Evolutionary conservation across 30 jellyfish, hydroid and myxozoan genomes (phyloP), one percentile per base, ranked within the genome.

Genomic region (Mastigias papua): DNA sequence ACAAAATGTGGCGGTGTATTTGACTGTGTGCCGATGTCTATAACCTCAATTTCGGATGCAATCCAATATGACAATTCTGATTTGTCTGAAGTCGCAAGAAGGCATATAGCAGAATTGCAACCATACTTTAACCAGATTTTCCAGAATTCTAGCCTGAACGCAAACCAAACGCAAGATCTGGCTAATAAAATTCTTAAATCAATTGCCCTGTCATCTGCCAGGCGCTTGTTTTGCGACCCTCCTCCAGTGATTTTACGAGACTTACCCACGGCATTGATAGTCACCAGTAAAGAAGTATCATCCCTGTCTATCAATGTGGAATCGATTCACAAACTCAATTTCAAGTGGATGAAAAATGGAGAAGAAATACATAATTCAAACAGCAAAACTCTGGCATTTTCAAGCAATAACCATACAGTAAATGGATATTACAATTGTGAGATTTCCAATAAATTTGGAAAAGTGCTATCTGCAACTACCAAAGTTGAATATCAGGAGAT

Each of bases 381-480:
- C 26, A 31, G 30, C 51, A 42, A 73, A 7, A 15, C 6, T 8
- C 66, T 89, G 21, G 25, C 19, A 33, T 26, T 80, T 17, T 27
- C 22, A 2, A 63, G 31, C 32, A 58, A 34, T 51, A 73, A 13
- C n/a, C 21, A 20, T 2, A 13, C 70, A 21, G 26, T 33, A 25
- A 13, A 83, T 70, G 90, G 92, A 0, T 89, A 23, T 57, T 89
- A 89, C 63, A 37, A 69, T 10, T 89, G 97, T 64, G 81, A 62
- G 15, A 50, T 89, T 2, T 50, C 89, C n/a, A 89, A 89, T 66
- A 81, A 58, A 80, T 89, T 89, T 54, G 97, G 97, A 23, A 79
- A 63, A 54, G 54, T 61, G 7, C 4, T 57, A 6, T 64, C 89
- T 26, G 54, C 50, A 29, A 62, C 84, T 20, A 86, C 67, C 20